Evolutionary conservation across 2,113 vertebrate species (phyloP), one percentile per base, ranked within the genome.

Genomic region (Lasiurus cinereus): DNA sequence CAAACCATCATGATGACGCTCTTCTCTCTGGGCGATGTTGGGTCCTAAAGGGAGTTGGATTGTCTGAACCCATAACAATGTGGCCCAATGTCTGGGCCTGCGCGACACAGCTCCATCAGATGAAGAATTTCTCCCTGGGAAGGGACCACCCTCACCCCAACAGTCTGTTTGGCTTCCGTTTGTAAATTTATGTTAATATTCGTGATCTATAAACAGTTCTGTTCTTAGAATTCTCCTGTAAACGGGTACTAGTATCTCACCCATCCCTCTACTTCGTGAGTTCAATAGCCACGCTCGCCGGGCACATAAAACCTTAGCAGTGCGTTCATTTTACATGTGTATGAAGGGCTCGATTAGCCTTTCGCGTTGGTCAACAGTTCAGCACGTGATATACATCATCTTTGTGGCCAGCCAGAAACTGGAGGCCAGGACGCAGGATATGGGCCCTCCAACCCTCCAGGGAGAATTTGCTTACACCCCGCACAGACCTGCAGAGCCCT

Each of bases 131-230:
- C 33, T 43, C 76, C 78, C 36, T 78, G 46, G 66, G 33, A 73
- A 83, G 1, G 73, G 52, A 54, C 36, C 43, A 27, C 19, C 16
- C 19, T 31, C 48, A n/a, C 27, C 11, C 46, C 66, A 56, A 94
- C 94, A 96, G 74, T 66, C 56, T 76, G 36, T 72, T 93, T 88
- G 78, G 43, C 9, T 8, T 64, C 54, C 62, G 74, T 74, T 88
- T 78, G 69, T 78, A 85, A 94, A 90, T 69, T 22, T 77, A 72
- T 84, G 92, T 85, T 73, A 84, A 50, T 79, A 77, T 82, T 94
- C 27, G 36, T 33, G 22, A 91, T 29, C 64, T 79, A 56, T 50
- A 73, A 21, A n/a, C 54, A n/a, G 76, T 39, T 85, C 85, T 95
- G 31, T 50, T 96, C 88, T 89, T 90, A n/a, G 24, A 33, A 80